phyloP scores from a whole-genome alignment of 2,888 invertebrate species.

The Tanytarsus gracilentus region DNA sequence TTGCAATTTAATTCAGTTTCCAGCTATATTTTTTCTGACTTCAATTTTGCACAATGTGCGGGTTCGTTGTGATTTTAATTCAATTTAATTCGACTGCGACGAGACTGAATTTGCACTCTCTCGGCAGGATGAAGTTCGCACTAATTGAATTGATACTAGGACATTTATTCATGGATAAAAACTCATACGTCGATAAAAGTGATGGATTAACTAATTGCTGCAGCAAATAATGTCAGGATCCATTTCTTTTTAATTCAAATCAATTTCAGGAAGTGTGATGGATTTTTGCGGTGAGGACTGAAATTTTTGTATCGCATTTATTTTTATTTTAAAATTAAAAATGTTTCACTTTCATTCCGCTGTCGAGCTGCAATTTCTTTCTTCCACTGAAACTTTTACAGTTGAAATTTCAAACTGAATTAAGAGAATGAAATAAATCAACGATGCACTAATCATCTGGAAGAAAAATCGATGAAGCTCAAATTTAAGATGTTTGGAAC shows the following conservation, averaged over 20 bases:
- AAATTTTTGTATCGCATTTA: background rate
- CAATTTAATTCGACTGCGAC: slow-evolving; percentile 3
- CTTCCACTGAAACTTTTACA: background rate
- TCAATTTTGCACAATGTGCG: background rate
- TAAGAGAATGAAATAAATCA: slow-evolving; percentile 2
- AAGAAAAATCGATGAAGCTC: background rate
- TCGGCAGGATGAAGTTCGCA: no score
- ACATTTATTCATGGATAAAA: background rate
- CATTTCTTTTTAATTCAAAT: no score
- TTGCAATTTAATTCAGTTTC: background rate
- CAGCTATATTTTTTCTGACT: background rate
- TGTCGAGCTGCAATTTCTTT: background rate
- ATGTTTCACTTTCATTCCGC: background rate
- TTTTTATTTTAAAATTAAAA: background rate
- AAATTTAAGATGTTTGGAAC: background rate
- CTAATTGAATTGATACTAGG: background rate
- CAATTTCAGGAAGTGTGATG: no score
- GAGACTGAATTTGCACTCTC: background rate
- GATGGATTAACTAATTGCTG: background rate
- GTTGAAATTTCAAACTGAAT: slow-evolving; percentile 13
- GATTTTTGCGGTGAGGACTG: background rate
- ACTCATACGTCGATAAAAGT: background rate
- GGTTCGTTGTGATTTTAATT: slow-evolving; percentile 22
- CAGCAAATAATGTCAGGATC: no score
- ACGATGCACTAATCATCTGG: background rate